These are phyloP conservation scores for Colletes collaris DNA, from an alignment of 2,888 invertebrate genomes.

Conservation along the genomic window DNA sequence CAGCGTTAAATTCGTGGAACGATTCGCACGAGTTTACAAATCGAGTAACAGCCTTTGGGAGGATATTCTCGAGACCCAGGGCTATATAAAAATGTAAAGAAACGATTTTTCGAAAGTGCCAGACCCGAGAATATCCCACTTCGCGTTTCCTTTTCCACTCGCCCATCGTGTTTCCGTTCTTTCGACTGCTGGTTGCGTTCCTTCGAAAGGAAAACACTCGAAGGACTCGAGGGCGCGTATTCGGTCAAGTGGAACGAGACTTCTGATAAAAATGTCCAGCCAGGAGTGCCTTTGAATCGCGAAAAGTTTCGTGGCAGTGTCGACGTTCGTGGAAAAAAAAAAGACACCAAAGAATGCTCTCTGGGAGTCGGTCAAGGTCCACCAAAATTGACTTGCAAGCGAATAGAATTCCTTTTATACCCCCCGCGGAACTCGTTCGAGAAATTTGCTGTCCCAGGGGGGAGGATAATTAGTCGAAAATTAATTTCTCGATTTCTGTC, in stretches of 20 bases:
- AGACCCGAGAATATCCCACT: too few species aligned
- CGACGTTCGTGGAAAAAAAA: conserved; percentile 5
- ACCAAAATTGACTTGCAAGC: not conserved
- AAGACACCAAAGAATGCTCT: not conserved
- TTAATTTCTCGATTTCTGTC: not conserved
- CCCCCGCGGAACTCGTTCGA: not conserved
- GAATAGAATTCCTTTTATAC: not conserved
- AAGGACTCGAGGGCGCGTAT: not conserved
- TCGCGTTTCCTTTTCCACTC: too few species aligned
- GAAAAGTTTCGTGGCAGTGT: not conserved
- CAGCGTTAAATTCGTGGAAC: too few species aligned
- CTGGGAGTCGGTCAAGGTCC: conserved; percentile 17
- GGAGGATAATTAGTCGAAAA: not conserved
- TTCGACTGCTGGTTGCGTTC: not conserved
- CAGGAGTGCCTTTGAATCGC: not conserved
- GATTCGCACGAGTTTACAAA: too few species aligned
- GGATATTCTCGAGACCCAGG: too few species aligned
- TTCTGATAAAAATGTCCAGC: conserved; percentile 20
- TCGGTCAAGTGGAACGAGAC: conserved; percentile 12
- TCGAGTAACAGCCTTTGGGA: too few species aligned
- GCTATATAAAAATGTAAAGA: too few species aligned
- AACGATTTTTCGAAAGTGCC: too few species aligned
- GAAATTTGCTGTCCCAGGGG: not conserved
- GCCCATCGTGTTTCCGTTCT: not conserved
- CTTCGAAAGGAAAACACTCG: not conserved